Evolutionary conservation across 2,797 vertebrate genomes (phyloP), one percentile per base, ranked within the genome.

Genomic region (Setipinna tenuifilis): DNA sequence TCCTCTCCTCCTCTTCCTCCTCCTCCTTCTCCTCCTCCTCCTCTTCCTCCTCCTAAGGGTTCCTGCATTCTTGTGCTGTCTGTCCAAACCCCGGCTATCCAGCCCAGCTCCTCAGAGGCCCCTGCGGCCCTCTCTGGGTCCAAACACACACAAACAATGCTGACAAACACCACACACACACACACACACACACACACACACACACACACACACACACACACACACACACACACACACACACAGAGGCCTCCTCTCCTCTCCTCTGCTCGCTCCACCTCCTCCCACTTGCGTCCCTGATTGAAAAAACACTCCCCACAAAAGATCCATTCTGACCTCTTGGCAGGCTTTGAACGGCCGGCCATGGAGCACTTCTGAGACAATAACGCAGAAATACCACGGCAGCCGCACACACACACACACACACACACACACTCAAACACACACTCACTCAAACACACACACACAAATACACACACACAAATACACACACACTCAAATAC

Each of bases 321-420:
- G 75, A 46, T 84, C 83, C 68, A 78, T 84, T 84, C 83, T 84
- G 23, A 78, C 83, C 65, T 58, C 71, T 44, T 78, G 71, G 71
- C 71, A 78, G 71, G 25, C 71, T 78, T 78, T 78, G 71, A 78
- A 44, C 71, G 31, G 68, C 35, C 71, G 71, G 71, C 71, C 71
- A 78, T n/a, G 17, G 71, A 78, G 31, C 71, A 81, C 84, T 81
- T 50, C 35, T 82, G 31, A 31, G 71, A 87, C 86, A 81, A 81
- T 65, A 75, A 81, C 23, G 28, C 68, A 35, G 35, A 44, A 78
- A 78, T 23, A 59, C 28, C 68, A 41, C 23, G 7, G 19, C 19
- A 46, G 84, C 50, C 50, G 9, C 50, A 10, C 50, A 54, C 50
- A 54, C 50, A 54, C 50, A 54, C 50, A 3, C 50, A 54, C 50